phyloP scores from a whole-genome alignment of 2,113 vertebrate species.

The Apistogramma diplotaenia region DNA sequence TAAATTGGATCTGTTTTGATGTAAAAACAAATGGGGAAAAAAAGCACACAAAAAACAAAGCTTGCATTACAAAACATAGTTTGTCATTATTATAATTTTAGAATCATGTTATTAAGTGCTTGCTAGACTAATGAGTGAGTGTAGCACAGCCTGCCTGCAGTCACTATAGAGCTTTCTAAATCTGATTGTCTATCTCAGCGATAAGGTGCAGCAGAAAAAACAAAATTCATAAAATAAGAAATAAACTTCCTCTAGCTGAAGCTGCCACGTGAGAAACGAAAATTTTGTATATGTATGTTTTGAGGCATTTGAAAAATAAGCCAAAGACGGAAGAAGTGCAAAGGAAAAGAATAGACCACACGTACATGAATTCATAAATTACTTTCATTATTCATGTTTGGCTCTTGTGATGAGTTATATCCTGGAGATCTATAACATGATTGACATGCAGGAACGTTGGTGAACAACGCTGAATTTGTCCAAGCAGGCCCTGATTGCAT shows the following conservation, averaged over 20 bases:
- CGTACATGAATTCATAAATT: conserved; percentile 4
- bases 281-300: not conserved
- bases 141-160: not conserved
- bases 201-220: not conserved
- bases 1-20: not conserved
- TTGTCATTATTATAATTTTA: not conserved
- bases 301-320: not conserved
- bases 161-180: conserved; percentile 3
- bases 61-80: not conserved
- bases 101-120: not conserved
- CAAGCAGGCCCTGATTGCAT: conserved; percentile 74
- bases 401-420: conserved; percentile 45
- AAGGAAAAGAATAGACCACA: not conserved
- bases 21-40: not conserved
- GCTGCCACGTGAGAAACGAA: not conserved
- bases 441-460: conserved; percentile 72
- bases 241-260: not conserved
- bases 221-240: not conserved
- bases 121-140: not conserved
- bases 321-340: not conserved
- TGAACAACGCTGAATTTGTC: conserved; percentile 58
- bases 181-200: not conserved
- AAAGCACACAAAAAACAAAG: not conserved
- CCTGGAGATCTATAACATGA: conserved; percentile 57
- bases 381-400: conserved; percentile 28